Base-by-base conservation (phyloP, 2,113 vertebrate genomes). In the Kryptolebias marmoratus region DNA sequence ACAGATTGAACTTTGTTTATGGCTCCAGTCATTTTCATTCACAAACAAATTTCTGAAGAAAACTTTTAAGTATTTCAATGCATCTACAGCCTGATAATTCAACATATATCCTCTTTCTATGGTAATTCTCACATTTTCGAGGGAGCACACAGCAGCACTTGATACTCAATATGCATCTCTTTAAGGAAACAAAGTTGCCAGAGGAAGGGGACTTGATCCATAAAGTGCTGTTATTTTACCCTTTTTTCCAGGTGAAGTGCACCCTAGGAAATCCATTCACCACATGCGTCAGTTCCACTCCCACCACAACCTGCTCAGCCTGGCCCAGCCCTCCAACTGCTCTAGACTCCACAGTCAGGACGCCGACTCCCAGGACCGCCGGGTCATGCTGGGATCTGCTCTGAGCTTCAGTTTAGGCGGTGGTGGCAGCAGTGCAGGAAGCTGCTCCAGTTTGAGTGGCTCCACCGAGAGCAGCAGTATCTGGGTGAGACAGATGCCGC, bases 281-380 rank as follows among this genome's bases (percentile, higher is more conserved):
- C 89, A 93, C 80, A 90, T 93, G 73, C 87, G 93, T 12, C 94
- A 93, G 75, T 95, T 93, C 82, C 91, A 93, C 83, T 95, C 94
- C 49, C 93, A 95, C 75, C 93, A 94, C 84, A 93, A 95, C 87
- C 90, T 95, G 67, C 79, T 94, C 31, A 93, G 92, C 79, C 77
- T 95, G 80, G 28, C 68, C 28, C 90, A 87, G 57, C 39, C 87
- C 13, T 79, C 83, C 22, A 15, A 69, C 61, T 63, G 16, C 57
- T 62, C 76, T 68, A 72, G 73, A 5, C 47, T 58, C 59, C 74
- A 68, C 22, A 4, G 42, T 10, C 79, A 66, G 28, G 75, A 77
- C 39, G 28, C 13, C 0, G 87, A 90, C 50, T 0, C 49, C 14
- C 88, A 75, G 81, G 80, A 88, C 5, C 68, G 68, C 2, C 44